Conservation (phyloP, 2,113 vertebrate genomes). For the Oryzias melastigma region DNA sequence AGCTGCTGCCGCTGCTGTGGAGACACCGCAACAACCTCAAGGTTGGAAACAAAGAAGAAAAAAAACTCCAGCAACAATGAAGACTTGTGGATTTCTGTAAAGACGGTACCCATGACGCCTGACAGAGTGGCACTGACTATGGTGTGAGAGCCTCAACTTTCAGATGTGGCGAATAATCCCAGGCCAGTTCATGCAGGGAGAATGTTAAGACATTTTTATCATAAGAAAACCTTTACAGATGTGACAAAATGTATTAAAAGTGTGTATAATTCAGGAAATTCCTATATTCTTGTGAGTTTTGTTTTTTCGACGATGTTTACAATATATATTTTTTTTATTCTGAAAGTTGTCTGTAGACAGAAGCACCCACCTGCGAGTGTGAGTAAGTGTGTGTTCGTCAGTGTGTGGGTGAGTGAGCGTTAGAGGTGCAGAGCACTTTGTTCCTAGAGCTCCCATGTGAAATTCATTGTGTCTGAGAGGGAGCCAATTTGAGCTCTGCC, state of each 20-base stretch:
- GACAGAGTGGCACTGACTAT: conserved; percentile 71
- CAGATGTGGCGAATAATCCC: conserved; percentile 1
- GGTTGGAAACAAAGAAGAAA: conserved; percentile 76
- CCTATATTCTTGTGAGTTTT: conserved; percentile 9
- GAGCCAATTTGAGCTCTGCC: conserved; percentile 38
- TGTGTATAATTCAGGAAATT: conserved; percentile 28
- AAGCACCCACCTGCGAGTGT: background rate
- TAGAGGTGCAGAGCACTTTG: conserved; percentile 46
- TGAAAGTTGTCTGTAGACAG: conserved; percentile 15
- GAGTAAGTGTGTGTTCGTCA: conserved; percentile 8
- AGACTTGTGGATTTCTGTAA: conserved; percentile 95
- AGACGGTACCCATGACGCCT: conserved; percentile 83
- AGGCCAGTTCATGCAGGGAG: conserved; percentile 6
- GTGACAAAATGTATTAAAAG: conserved; percentile 17
- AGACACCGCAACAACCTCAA: conserved; percentile 8
- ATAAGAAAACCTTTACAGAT: conserved; percentile 4
- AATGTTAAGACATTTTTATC: background rate
- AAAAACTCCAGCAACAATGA: conserved; percentile 78
- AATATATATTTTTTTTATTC: conserved; percentile 41
- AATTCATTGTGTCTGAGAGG: conserved; percentile 50
- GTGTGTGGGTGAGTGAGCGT: conserved; percentile 10
- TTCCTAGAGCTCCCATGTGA: conserved; percentile 55
- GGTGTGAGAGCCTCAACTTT: conserved; percentile 40
- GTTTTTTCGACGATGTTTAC: conserved; percentile 52
- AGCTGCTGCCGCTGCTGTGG: conserved; percentile 51